These are phyloP conservation scores for Caenorhabditis tropicalis DNA, from an alignment of 1,140 invertebrate species.

Conservation along the genomic window DNA sequence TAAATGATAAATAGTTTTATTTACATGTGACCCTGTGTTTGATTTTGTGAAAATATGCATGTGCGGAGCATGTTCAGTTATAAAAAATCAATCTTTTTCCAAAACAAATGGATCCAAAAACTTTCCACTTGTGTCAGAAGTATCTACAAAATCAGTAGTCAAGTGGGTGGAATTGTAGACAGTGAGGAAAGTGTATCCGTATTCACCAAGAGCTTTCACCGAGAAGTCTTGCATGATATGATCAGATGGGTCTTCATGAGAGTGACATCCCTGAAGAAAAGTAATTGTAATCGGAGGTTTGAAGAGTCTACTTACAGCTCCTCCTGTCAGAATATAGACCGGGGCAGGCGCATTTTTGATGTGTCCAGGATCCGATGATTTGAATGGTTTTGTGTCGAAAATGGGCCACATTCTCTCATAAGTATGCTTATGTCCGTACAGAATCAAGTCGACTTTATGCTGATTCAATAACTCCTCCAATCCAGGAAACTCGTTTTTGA, in stretches of 20 bases:
- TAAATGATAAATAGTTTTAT: background rate
- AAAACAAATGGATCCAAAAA: conserved; percentile 27
- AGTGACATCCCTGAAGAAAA: conserved; percentile 26
- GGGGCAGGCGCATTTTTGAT: conserved; percentile 87
- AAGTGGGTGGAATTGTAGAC: background rate
- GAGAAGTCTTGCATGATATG: conserved; percentile 37
- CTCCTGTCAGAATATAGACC: conserved; percentile 81
- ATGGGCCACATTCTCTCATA: conserved; percentile 93
- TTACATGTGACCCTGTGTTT: background rate
- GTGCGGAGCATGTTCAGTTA: background rate
- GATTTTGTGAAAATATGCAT: background rate
- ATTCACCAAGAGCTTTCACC: conserved; percentile 8
- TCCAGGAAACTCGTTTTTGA: conserved; percentile 67
- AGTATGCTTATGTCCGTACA: conserved; percentile 96
- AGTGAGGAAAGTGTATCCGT: conserved; percentile 41
- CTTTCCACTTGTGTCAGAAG: background rate
- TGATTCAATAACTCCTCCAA: conserved; percentile 86
- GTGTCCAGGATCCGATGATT: conserved; percentile 80
- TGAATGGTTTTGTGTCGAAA: conserved; percentile 83
- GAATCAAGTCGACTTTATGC: conserved; percentile 87
- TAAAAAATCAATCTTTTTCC: background rate
- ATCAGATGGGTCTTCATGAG: conserved; percentile 34
- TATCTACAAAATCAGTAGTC: conserved; percentile 21
- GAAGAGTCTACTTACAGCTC: conserved; percentile 48
- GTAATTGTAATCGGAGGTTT: background rate